Percentiles rank a stretch among this genome's conserved stretches.
These are phyloP conservation scores for Antheraea pernyi DNA, from an alignment of 1,140 invertebrate genomes.

Conservation along the genomic window DNA sequence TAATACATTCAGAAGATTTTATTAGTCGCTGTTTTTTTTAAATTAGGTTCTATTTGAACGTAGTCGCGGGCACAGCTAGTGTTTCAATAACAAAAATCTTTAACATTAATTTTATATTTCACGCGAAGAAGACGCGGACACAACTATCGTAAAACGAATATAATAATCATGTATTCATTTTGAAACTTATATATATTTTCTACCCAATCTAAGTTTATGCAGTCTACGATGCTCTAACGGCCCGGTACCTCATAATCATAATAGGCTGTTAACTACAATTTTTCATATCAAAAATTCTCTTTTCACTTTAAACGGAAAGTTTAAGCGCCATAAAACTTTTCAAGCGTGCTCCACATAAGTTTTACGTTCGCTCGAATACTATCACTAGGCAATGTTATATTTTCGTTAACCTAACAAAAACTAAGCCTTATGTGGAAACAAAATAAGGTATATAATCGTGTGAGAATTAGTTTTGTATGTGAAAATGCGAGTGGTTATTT, in stretches of 20 bases:
- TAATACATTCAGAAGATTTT: too few species aligned
- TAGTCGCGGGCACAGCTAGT: too few species aligned
- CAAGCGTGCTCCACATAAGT: slow-evolving; percentile 69
- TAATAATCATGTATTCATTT: too few species aligned
- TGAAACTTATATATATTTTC: background rate
- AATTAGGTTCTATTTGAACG: too few species aligned
- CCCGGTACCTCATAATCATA: background rate
- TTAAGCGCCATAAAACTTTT: slow-evolving; percentile 72
- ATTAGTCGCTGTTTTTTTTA: too few species aligned
- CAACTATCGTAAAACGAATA: too few species aligned
- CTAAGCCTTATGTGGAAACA: slow-evolving; percentile 8
- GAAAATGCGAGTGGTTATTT: slow-evolving; percentile 21
- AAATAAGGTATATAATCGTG: slow-evolving; percentile 26
- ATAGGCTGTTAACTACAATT: slow-evolving; percentile 3
- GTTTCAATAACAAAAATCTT: too few species aligned
- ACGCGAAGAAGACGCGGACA: too few species aligned
- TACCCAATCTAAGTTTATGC: background rate
- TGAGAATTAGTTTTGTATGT: background rate
- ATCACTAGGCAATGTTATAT: slow-evolving; percentile 31
- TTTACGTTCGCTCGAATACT: slow-evolving; percentile 51
- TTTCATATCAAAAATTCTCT: slow-evolving; percentile 60
- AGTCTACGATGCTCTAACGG: background rate
- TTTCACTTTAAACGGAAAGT: slow-evolving; percentile 59
- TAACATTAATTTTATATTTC: too few species aligned
- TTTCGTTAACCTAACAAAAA: background rate